Conservation (phyloP, 2,113 vertebrate species). For the Thomomys bottae region DNA sequence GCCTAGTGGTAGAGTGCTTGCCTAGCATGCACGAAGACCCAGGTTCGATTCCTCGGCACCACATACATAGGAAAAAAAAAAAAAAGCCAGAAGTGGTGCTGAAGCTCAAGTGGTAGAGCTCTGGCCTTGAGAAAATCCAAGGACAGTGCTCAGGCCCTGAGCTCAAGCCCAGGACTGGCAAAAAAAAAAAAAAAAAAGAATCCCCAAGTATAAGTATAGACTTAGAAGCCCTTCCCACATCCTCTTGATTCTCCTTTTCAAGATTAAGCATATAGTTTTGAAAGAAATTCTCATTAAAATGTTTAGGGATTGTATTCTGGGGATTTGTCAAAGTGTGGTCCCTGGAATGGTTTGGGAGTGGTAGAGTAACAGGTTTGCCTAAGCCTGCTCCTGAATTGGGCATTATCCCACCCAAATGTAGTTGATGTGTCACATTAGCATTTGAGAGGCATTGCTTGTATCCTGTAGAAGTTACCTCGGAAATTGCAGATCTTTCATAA, state of each 20-base stretch:
- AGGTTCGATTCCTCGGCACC: no score
- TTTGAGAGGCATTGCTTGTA: neutral
- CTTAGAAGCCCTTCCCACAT: fast-evolving
- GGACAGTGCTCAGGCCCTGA: no score
- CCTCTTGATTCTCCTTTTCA: neutral
- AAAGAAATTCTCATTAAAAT: neutral
- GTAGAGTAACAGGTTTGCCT: neutral
- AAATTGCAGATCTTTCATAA: neutral
- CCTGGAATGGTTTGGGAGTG: neutral
- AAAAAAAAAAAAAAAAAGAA: no score
- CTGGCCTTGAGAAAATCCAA: no score
- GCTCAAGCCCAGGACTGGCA: no score
- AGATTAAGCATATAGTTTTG: neutral
- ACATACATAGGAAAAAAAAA: no score
- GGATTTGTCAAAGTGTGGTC: neutral
- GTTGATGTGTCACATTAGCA: neutral
- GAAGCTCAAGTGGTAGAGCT: no score
- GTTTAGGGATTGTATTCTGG: neutral
- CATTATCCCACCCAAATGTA: neutral
- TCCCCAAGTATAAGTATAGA: neutral
- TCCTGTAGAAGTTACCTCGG: neutral
- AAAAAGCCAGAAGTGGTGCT: no score
- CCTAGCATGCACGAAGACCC: no score
- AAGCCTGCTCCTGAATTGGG: fast-evolving
- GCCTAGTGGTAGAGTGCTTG: no score